Base-by-base conservation (phyloP, 35 echinoderm and acorn worm genomes). In the Lytechinus variegatus region DNA sequence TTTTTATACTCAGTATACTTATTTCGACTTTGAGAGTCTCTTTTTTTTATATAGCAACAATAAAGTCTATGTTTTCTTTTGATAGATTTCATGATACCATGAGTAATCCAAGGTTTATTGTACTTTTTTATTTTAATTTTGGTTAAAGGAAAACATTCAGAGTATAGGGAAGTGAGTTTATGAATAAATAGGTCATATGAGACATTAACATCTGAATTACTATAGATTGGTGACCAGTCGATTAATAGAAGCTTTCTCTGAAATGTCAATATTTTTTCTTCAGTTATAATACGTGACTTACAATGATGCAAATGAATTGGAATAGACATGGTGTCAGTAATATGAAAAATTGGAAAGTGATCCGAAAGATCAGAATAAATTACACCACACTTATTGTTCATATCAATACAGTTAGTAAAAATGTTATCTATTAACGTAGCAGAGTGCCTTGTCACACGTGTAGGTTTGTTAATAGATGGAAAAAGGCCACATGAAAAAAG, bases 361-460 rank as follows among this genome's bases (percentile, higher is more conserved):
- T 87, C 8, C 6, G 86, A 87, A 27, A 87, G 4, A 51, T 87
- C 86, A 24, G 86, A 87, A 28, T 87, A 87, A 87, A 87, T 87
- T 8, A 87, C 8, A 51, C 19, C 86, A 87, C 86, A 28, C 8
- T 87, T 51, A 27, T 28, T 8, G 9, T 87, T 9, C n/a, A 28
- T 28, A 9, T 87, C 16, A 28, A 87, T 28, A 87, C 86, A 87
- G 33, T 87, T 87, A 9, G 86, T 87, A 87, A 87, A 51, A 24
- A 87, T 87, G 86, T 87, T 87, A 51, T 87, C 86, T 24, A 87
- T 87, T 16, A 87, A 8, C 9, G n/a, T 87, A 51, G 86, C 86
- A 28, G 86, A 28, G 9, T 27, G 33, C 27, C 27, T 27, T 87
- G 86, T 87, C 9, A 87, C 5, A 87, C 86, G 86, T 10, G 86